Evolutionary conservation across 2,888 invertebrate genomes (phyloP).

Genomic region (Ochropleura leucogaster): DNA sequence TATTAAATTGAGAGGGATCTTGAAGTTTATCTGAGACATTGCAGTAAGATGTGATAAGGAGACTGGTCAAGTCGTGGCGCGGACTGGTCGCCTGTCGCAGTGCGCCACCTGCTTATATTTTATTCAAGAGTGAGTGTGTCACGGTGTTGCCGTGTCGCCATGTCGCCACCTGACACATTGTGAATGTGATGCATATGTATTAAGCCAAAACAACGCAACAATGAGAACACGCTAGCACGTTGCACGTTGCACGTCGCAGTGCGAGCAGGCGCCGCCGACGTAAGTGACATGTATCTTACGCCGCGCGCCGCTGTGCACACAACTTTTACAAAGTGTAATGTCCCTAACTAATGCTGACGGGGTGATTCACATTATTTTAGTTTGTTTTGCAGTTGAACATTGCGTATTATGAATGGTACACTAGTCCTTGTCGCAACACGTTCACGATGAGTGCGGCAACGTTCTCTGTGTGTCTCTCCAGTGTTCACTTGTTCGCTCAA

Average conservation of each 20-base stretch:
- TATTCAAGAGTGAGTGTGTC: conserved; percentile 43
- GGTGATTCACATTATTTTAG: conserved; percentile 6
- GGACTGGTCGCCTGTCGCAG: not conserved
- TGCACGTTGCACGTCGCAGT: not conserved
- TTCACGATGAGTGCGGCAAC: conserved; percentile 4
- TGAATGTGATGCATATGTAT: conserved; percentile 36
- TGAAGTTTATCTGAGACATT: not conserved
- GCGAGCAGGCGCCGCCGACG: not conserved
- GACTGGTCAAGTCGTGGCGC: not conserved
- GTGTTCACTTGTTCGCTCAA: conserved; percentile 26
- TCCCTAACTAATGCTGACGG: conserved; percentile 13
- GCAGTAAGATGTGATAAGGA: not conserved
- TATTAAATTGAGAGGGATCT: not conserved
- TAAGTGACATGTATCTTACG: not conserved
- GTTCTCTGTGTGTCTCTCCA: conserved; percentile 19
- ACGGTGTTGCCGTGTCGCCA: no score
- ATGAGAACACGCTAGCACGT: conserved; percentile 12
- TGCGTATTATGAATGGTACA: conserved; percentile 8
- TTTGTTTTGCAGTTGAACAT: not conserved
- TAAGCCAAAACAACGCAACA: conserved; percentile 33
- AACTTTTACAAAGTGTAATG: conserved; percentile 31
- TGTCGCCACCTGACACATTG: conserved; percentile 46
- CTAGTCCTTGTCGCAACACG: conserved; percentile 26
- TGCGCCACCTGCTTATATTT: conserved; percentile 63
- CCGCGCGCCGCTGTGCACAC: conserved; percentile 34